Evolutionary conservation across 53 echinoderm and acorn worm genomes (phyloP), one percentile per base, ranked within the genome.

Genomic region (Actinopyga echinites): DNA sequence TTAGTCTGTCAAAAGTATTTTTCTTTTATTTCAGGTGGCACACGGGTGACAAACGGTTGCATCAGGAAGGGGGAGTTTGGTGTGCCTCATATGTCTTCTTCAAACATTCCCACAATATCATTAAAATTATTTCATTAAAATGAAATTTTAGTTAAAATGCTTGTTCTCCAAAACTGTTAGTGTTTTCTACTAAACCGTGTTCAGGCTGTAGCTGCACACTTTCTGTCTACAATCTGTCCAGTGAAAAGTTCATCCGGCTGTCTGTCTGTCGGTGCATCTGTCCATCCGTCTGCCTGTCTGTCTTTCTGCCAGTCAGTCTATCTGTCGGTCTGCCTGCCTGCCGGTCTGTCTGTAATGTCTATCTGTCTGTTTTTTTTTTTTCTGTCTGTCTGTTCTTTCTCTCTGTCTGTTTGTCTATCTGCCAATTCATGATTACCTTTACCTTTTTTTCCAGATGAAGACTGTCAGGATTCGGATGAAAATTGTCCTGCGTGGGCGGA

Each of bases 401-500:
- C 23, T 44, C 12, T 19, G 49, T 78, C 12, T 1, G 12, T 52
- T 13, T 22, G 15, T 78, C 21, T 21, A 30, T 80, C 20, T 33
- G 2, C 2, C 9, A 13, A 15, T 13, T 8, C 0, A 31, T 80
- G 4, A 10, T 2, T 30, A 30, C 31, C 24, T 31, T 63, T 30
- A 28, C 11, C 31, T 42, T 42, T 79, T 21, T 4, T 24, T 62
- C 30, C 25, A 62, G 56, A 34, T 60, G 52, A 69, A 37, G 91
- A 79, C 20, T 96, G 97, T 64, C 57, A 43, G 9, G 93, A 94
- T 53, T 19, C 45, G 6, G 83, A 93, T 42, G 34, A 61, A 6
- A 29, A 82, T 21, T 96, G 97, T n/a, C 75, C 79, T 49, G 90
- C 75, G 69, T 96, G 97, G 97, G 93, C 97, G 1, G 64, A 43